Conservation (phyloP, 2,113 vertebrate species). For the Notiomystis cincta region DNA sequence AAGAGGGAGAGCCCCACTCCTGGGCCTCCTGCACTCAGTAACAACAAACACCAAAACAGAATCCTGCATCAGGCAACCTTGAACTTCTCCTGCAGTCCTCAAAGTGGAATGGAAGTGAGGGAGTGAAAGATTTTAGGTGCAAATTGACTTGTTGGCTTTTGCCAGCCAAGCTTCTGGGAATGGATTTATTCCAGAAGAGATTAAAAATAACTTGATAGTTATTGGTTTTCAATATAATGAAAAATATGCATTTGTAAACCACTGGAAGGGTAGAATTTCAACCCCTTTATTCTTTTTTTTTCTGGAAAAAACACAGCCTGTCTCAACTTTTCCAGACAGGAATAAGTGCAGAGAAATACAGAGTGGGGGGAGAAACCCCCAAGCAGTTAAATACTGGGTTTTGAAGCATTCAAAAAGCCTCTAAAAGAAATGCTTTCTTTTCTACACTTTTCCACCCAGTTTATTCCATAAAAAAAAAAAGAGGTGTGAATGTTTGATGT, state of each 20-base stretch:
- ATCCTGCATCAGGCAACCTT: background rate
- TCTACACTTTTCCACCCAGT: background rate
- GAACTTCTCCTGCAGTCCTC: background rate
- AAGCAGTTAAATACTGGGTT: background rate
- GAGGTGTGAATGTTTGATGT: background rate
- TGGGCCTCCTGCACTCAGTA: background rate
- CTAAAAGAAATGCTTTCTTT: background rate
- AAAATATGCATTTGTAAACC: background rate
- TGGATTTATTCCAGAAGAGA: background rate
- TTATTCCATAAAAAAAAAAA: background rate
- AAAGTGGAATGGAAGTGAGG: background rate
- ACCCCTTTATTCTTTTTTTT: background rate
- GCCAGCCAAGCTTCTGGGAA: background rate
- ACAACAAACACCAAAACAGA: background rate
- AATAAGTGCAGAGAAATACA: background rate
- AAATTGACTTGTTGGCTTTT: background rate
- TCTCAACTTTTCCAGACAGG: background rate
- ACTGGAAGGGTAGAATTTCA: background rate
- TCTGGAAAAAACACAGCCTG: rapidly evolving
- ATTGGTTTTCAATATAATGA: background rate
- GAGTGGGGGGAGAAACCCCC: background rate
- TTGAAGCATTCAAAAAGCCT: background rate
- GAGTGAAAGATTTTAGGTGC: background rate
- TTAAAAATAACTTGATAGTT: background rate
- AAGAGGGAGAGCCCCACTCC: background rate